A percentile compares a stretch with the other conserved stretches of the same genome.
These are phyloP conservation scores for Anthoscopus minutus DNA, from an alignment of 2,113 vertebrate genomes.

Conservation along the genomic window DNA sequence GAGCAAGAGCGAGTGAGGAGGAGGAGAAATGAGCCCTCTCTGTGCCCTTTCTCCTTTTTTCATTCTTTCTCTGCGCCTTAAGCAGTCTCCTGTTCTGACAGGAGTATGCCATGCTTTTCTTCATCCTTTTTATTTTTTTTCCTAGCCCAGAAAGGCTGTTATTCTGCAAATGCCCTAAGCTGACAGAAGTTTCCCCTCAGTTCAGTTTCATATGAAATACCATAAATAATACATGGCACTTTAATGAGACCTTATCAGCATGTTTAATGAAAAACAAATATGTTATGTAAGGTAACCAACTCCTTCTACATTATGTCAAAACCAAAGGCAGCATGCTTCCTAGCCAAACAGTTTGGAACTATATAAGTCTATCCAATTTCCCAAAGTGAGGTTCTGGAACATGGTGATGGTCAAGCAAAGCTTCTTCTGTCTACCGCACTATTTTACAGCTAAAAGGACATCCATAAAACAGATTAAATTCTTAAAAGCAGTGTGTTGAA, in stretches of 20 bases:
- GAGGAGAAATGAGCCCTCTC: conserved; percentile 6
- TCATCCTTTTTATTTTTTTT: neutral
- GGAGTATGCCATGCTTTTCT: conserved; percentile 20
- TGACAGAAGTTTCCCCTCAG: conserved; percentile 39
- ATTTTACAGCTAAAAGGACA: neutral
- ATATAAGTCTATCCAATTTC: neutral
- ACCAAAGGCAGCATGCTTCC: neutral
- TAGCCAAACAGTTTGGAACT: conserved; percentile 24
- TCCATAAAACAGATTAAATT: conserved; percentile 2
- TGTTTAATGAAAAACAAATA: conserved; percentile 76
- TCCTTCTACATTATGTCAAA: conserved; percentile 13
- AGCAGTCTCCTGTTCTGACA: conserved; percentile 49
- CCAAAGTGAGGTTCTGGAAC: conserved; percentile 46
- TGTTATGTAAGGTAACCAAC: conserved; percentile 55
- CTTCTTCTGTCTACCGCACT: neutral
- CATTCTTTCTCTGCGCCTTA: conserved; percentile 35
- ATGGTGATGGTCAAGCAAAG: neutral
- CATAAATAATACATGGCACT: conserved; percentile 71
- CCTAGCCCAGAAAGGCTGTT: conserved; percentile 41
- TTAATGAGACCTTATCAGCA: conserved; percentile 73
- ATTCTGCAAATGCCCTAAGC: conserved; percentile 33
- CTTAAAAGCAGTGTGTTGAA: neutral
- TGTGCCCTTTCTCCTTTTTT: neutral
- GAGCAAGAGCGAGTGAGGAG: neutral
- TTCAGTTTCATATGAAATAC: conserved; percentile 65